Base-by-base conservation (phyloP, 1,140 invertebrate species). In the Musca domestica region DNA sequence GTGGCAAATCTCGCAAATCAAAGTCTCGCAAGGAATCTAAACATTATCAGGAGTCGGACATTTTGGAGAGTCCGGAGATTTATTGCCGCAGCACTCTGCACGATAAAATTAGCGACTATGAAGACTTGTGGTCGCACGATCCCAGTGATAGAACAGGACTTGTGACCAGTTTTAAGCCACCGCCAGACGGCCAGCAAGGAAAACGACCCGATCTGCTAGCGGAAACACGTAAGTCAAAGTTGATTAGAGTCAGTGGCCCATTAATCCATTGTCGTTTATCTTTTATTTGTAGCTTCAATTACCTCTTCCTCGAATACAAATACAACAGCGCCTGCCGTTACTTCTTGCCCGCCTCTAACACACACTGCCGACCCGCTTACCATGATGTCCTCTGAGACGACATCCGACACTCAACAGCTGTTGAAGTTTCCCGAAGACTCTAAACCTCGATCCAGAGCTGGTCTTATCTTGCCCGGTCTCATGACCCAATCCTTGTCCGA, bases 41-140 rank as follows among this genome's bases (percentile, higher is more conserved):
- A 74, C 88, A 89, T 78, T 89, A 89, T 82, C 86, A 91, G 81
- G 92, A 94, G 74, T 93, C 91, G 7, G 92, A 94, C 77, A 93
- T 94, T 61, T 81, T 94, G 49, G 92, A 94, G 77, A 92, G 91
- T 22, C 88, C 89, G n/a, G 86, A 87, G 67, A 83, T 89, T 15
- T 96, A 95, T 78, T 95, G 93, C 74, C 86, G 90, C 68, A 95
- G 93, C 78, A 92, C 91, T 6, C 84, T 95, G 7, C 90, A 91
- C 52, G 95, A 97, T 77, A 96, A 96, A 84, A 89, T 94, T 22
- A 95, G 93, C 68, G 95, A 98, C 83, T 98, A 98, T 80, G 95
- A 98, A 83, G 95, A 97, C 78, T 90, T 97, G 70, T 97, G 95
- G 95, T 89, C 88, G 46, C 89, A 87, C 52, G 88, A 93, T 83